These are phyloP conservation scores for Allophyes oxyacanthae DNA, from an alignment of 2,888 invertebrate genomes.

Conservation along the genomic window DNA sequence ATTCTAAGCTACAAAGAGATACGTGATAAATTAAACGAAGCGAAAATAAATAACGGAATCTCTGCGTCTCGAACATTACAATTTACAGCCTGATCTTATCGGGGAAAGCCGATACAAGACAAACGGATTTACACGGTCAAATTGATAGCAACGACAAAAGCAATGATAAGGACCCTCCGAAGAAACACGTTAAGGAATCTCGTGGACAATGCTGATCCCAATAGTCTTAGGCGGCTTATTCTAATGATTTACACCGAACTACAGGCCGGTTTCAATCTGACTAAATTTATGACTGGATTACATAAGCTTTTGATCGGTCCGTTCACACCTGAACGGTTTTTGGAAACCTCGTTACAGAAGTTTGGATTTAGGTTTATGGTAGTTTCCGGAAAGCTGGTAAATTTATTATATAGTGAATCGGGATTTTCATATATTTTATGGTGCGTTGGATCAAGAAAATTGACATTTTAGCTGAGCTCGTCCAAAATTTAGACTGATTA, in stretches of 20 bases:
- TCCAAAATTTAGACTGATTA: too few relatives aligned
- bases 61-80: conserved; percentile 43
- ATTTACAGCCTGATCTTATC: conserved; percentile 57
- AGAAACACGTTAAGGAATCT: conserved; percentile 13
- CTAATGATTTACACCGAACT: conserved; percentile 45
- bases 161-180: conserved; percentile 7
- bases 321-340: conserved; percentile 46
- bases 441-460: too few relatives aligned
- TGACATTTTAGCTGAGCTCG: too few relatives aligned
- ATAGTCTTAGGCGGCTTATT: conserved; percentile 38
- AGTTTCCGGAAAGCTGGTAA: conserved; percentile 30
- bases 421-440: background rate
- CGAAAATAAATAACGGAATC: conserved; percentile 39
- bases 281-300: conserved; percentile 42
- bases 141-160: conserved; percentile 60
- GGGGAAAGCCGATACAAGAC: conserved; percentile 61
- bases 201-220: conserved; percentile 26
- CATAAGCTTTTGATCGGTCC: conserved; percentile 38
- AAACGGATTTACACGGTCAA: conserved; percentile 72
- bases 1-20: conserved; percentile 20
- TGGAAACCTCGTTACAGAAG: conserved; percentile 26
- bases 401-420: conserved; percentile 34
- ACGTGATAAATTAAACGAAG: conserved; percentile 22
- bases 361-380: conserved; percentile 36
- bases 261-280: conserved; percentile 32